A percentile compares a stretch with the other conserved stretches of the same genome.
phyloP scores from a whole-genome alignment of 2,113 vertebrate genomes.

The Suncus etruscus region DNA sequence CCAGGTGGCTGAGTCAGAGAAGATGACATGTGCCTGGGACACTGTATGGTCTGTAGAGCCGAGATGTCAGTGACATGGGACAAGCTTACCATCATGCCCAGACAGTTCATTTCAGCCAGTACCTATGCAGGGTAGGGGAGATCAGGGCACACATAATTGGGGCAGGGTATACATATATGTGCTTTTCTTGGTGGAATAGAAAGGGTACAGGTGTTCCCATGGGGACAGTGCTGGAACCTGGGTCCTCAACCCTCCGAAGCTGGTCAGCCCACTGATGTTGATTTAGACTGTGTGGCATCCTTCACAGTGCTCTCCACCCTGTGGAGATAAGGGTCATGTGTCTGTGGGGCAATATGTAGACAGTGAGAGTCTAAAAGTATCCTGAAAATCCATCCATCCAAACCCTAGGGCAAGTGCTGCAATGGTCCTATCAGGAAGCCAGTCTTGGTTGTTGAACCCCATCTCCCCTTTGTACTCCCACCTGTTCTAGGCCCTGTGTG shows the following conservation, averaged over 20 bases:
- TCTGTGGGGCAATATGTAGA: too few species aligned
- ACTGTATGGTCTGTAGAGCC: conserved; percentile 85
- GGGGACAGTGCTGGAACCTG: too few species aligned
- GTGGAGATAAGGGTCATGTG: too few species aligned
- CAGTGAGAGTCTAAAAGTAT: too few species aligned
- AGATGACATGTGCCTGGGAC: conserved; percentile 94
- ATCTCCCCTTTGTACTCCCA: background rate
- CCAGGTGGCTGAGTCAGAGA: conserved; percentile 94
- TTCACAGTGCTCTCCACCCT: too few species aligned
- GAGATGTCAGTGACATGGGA: conserved; percentile 78
- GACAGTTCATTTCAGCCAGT: conserved; percentile 95
- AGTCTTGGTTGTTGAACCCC: too few species aligned
- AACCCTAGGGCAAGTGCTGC: background rate
- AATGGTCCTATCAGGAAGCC: background rate
- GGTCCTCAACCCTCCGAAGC: too few species aligned
- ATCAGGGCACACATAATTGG: background rate
- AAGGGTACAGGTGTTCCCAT: background rate
- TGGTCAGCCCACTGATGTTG: too few species aligned
- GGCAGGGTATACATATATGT: background rate
- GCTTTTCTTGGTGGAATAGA: too few species aligned
- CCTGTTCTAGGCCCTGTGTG: background rate
- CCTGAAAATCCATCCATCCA: too few species aligned
- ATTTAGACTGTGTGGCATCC: too few species aligned
- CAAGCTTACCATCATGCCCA: too few species aligned
- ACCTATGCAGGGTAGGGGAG: conserved; percentile 87